Conservation (phyloP, 2,888 invertebrate genomes). For the Euzetes globulus region DNA sequence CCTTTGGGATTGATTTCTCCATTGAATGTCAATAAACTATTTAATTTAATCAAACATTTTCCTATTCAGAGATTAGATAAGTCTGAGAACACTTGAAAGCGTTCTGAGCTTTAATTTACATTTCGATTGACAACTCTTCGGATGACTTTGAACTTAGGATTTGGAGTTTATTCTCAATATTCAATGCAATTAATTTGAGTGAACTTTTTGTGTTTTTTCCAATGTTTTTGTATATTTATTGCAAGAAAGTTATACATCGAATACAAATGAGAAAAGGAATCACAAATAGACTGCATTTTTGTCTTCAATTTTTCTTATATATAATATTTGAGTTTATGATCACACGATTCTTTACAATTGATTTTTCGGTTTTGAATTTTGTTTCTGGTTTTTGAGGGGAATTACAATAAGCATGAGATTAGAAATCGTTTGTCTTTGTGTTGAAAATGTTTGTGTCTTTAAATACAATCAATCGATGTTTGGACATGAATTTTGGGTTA, state of each 20-base stretch:
- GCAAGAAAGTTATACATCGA: constrained; percentile 19
- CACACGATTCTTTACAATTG: constrained; percentile 3
- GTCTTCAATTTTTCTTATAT: background rate
- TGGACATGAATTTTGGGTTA: background rate
- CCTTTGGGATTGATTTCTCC: too few relatives aligned
- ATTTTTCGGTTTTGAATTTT: background rate
- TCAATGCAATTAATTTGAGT: background rate
- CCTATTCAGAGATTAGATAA: too few relatives aligned
- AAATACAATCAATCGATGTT: too few relatives aligned
- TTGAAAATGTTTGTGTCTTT: too few relatives aligned
- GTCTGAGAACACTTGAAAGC: too few relatives aligned
- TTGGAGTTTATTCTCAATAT: background rate
- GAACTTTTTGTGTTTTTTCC: background rate
- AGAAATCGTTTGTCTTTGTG: background rate
- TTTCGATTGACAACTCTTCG: too few relatives aligned
- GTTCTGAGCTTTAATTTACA: too few relatives aligned
- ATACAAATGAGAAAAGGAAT: constrained; percentile 17
- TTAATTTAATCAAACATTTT: too few relatives aligned
- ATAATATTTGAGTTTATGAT: constrained; percentile 1
- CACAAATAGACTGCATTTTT: constrained; percentile 18
- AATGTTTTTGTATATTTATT: constrained; percentile 2
- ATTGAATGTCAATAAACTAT: too few relatives aligned
- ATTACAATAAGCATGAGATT: constrained; percentile 4
- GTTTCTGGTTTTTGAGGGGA: background rate
- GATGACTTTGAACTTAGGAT: background rate